These are phyloP conservation scores for Microtus ochrogaster DNA, from an alignment of 2,113 vertebrate species.

Conservation along the genomic window DNA sequence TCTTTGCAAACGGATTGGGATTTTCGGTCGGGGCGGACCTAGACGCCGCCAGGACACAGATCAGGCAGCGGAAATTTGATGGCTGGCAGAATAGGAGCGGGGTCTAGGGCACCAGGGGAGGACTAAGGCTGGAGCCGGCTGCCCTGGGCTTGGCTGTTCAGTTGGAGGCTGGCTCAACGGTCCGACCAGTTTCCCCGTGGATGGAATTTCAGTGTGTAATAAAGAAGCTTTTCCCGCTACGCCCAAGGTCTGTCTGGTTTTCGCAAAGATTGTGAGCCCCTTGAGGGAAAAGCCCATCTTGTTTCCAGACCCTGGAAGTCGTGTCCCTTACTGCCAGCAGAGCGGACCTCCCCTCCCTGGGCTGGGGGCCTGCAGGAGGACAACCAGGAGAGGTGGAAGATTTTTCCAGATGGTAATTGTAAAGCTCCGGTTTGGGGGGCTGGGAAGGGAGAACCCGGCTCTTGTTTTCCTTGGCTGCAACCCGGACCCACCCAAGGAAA, in stretches of 20 bases:
- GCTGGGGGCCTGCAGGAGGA: not conserved
- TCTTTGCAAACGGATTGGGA: not conserved
- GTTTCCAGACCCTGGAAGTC: conserved; percentile 67
- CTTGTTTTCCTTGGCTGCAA: conserved; percentile 73
- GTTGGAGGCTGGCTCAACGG: conserved; percentile 1
- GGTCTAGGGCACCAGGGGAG: conserved; percentile 41
- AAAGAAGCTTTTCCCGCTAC: conserved; percentile 54
- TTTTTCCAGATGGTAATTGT: conserved; percentile 73
- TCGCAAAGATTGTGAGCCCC: conserved; percentile 76
- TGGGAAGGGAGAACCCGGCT: conserved; percentile 21
- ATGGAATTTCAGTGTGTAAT: conserved; percentile 74
- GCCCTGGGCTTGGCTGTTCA: not conserved
- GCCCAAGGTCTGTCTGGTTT: conserved; percentile 76
- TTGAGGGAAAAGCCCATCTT: conserved; percentile 63
- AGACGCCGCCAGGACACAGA: not conserved
- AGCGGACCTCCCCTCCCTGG: not conserved
- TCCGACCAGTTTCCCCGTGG: conserved; percentile 42
- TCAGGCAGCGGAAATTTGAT: not conserved
- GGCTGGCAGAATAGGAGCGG: not conserved
- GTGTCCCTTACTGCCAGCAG: conserved; percentile 18
- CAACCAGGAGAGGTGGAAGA: conserved; percentile 28
- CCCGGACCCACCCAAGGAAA: conserved; percentile 60
- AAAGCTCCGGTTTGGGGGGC: conserved; percentile 60
- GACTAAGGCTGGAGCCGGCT: not conserved
- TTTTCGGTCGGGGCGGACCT: not conserved